These are phyloP conservation scores for Nomada fucata DNA, from an alignment of 2,888 invertebrate species.

Conservation along the genomic window DNA sequence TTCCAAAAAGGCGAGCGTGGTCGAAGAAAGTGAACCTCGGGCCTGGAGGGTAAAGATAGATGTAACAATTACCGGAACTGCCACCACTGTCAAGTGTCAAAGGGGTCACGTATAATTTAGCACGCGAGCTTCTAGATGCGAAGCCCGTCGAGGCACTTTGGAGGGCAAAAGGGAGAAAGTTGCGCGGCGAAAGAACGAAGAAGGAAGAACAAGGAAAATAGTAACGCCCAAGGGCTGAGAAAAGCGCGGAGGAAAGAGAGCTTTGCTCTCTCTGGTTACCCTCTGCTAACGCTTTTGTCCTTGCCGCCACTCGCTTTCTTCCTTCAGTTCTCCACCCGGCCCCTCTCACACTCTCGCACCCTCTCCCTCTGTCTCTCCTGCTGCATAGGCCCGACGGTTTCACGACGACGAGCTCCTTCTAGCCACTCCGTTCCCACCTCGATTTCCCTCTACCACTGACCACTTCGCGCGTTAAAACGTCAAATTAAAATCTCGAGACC, in stretches of 20 bases:
- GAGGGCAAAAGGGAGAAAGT: constrained; percentile 33
- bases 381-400: constrained; percentile 39
- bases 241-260: constrained; percentile 56
- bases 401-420: constrained; percentile 30
- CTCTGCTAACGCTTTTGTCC: constrained; percentile 70
- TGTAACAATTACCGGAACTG: constrained; percentile 70
- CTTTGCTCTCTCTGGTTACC: constrained; percentile 64
- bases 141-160: constrained; percentile 2
- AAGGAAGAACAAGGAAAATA: constrained; percentile 32
- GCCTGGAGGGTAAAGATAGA: constrained; percentile 46
- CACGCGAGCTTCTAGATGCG: constrained; percentile 49
- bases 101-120: constrained; percentile 72
- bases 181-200: constrained; percentile 1
- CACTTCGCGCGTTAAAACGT: constrained; percentile 75
- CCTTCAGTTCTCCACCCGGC: constrained; percentile 2
- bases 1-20: not conserved
- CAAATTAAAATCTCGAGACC: constrained; percentile 79
- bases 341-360: not conserved
- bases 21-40: constrained; percentile 42
- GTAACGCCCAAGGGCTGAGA: constrained; percentile 51
- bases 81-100: constrained; percentile 71
- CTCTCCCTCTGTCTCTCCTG: not conserved
- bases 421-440: constrained; percentile 46
- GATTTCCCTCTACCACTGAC: constrained; percentile 62
- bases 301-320: constrained; percentile 50